These are phyloP conservation scores for Volucella bombylans DNA, from an alignment of 2,888 invertebrate species.

Conservation along the genomic window DNA sequence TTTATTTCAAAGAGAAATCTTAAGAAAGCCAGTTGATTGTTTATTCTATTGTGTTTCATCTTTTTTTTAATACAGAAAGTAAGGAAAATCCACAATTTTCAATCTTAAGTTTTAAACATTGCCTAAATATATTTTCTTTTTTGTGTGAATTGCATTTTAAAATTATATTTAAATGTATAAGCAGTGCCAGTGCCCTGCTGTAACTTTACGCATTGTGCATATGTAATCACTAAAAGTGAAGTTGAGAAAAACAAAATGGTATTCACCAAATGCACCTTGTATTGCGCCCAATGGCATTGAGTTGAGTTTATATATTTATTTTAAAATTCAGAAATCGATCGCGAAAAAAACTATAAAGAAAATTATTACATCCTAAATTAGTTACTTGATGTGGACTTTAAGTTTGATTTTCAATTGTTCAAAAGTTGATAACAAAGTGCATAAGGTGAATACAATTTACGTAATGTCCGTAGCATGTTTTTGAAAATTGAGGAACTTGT, in stretches of 20 bases:
- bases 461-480: no score
- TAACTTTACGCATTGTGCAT: slow-evolving; percentile 47
- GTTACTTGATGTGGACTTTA: slow-evolving; percentile 40
- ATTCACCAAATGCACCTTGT: background rate
- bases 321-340: slow-evolving; percentile 30
- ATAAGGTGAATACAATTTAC: no score
- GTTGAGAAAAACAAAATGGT: background rate
- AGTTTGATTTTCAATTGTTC: slow-evolving; percentile 5
- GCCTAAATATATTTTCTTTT: background rate
- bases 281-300: slow-evolving; percentile 37
- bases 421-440: no score
- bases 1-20: slow-evolving; percentile 48
- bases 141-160: slow-evolving; percentile 36
- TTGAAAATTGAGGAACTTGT: no score
- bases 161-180: background rate
- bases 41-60: background rate
- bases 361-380: background rate
- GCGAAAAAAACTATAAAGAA: background rate
- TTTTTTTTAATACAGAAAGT: slow-evolving; percentile 18
- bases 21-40: slow-evolving; percentile 16
- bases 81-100: background rate
- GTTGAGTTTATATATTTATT: slow-evolving; percentile 24
- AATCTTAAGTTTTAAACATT: background rate
- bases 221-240: slow-evolving; percentile 3
- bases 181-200: slow-evolving; percentile 1